Conservation (phyloP, 2,113 vertebrate species). For the Gobius niger region DNA sequence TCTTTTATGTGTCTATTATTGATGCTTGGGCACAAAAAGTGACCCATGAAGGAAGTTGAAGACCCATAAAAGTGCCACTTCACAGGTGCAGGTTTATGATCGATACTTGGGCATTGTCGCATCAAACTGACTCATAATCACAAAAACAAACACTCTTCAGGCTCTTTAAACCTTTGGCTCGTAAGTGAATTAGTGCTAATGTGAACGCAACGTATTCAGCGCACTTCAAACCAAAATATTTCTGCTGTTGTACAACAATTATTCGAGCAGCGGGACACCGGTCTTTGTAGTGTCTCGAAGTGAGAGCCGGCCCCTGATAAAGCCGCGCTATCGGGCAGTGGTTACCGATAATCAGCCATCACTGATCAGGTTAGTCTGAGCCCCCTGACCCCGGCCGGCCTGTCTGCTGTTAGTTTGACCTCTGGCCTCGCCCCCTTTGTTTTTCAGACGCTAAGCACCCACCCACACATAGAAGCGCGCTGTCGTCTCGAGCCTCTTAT, state of each 20-base stretch:
- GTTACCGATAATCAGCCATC: slow-evolving; percentile 62
- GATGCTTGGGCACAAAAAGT: too few relatives aligned
- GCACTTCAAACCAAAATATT: neutral
- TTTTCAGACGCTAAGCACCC: slow-evolving; percentile 47
- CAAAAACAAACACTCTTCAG: too few relatives aligned
- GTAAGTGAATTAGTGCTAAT: too few relatives aligned
- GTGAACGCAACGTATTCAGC: too few relatives aligned
- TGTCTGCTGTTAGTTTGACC: slow-evolving; percentile 73
- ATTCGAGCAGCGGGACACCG: neutral
- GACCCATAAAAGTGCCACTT: too few relatives aligned
- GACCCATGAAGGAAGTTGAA: too few relatives aligned
- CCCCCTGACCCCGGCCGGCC: slow-evolving; percentile 63
- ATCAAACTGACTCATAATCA: too few relatives aligned
- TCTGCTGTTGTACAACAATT: neutral
- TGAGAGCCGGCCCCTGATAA: slow-evolving; percentile 42
- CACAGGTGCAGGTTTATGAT: too few relatives aligned
- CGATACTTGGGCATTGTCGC: too few relatives aligned
- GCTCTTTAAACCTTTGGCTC: too few relatives aligned
- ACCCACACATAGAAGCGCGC: slow-evolving; percentile 37
- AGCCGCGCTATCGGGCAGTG: slow-evolving; percentile 27
- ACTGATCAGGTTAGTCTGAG: slow-evolving; percentile 73
- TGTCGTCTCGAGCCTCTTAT: slow-evolving; percentile 62
- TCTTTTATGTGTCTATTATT: too few relatives aligned
- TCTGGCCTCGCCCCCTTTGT: slow-evolving; percentile 59
- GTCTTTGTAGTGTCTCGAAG: slow-evolving; percentile 25